These are phyloP conservation scores for Microcebus ravelobensis DNA, from an alignment of 2,113 vertebrate species.

Conservation along the genomic window DNA sequence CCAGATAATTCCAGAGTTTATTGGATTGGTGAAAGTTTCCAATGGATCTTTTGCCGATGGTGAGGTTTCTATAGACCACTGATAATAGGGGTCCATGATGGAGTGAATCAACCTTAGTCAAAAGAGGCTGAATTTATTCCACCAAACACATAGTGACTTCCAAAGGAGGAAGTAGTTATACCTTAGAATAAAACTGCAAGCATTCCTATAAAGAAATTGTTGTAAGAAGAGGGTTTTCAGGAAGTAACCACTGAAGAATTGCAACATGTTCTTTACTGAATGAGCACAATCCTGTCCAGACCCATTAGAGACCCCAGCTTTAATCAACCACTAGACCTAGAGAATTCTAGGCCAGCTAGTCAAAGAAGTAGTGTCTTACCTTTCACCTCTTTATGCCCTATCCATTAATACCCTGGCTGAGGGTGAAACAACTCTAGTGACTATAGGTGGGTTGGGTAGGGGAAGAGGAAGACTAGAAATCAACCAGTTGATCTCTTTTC, in stretches of 20 bases:
- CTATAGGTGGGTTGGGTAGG: accelerated
- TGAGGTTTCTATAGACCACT: neutral
- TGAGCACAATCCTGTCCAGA: neutral
- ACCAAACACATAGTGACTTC: neutral
- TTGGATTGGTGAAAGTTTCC: neutral
- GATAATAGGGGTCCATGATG: neutral
- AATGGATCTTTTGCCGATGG: neutral
- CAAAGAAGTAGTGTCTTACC: neutral
- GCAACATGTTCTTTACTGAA: neutral
- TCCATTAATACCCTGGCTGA: neutral
- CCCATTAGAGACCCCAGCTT: neutral
- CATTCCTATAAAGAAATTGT: neutral
- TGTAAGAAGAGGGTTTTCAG: accelerated
- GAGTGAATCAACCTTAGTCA: neutral
- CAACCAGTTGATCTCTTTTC: neutral
- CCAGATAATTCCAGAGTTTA: neutral
- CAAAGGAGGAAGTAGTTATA: neutral
- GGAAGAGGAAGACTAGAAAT: neutral
- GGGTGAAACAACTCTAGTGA: neutral
- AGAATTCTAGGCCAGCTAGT: neutral
- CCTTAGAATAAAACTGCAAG: neutral
- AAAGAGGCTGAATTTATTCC: neutral
- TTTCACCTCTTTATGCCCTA: neutral
- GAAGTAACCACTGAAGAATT: neutral
- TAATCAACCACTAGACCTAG: accelerated